phyloP scores from a whole-genome alignment of 2,888 invertebrate genomes.

The Cantharis nigra region DNA sequence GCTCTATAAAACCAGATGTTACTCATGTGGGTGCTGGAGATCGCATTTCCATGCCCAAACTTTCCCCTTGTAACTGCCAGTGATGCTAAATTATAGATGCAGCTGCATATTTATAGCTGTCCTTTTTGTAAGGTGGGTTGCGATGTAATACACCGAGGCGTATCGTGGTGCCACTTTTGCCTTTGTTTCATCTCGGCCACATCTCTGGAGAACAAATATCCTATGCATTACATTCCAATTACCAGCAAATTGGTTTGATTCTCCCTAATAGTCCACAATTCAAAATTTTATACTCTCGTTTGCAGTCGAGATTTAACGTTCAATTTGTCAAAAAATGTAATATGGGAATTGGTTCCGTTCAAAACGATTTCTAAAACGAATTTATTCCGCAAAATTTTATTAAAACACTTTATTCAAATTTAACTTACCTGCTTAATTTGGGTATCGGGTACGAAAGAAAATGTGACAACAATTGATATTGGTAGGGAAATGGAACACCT shows the following conservation, averaged over 20 bases:
- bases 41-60: slow-evolving; percentile 48
- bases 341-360: not conserved
- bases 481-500: slow-evolving; percentile 19
- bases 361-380: not conserved
- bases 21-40: slow-evolving; percentile 47
- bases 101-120: slow-evolving; percentile 48
- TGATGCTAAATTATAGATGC: slow-evolving; percentile 51
- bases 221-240: slow-evolving; percentile 29
- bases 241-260: slow-evolving; percentile 27
- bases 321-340: slow-evolving; percentile 20
- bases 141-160: slow-evolving; percentile 42
- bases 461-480: slow-evolving; percentile 14
- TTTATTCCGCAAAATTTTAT: not conserved
- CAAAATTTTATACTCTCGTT: slow-evolving; percentile 6
- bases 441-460: not conserved
- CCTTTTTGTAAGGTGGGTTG: slow-evolving; percentile 46
- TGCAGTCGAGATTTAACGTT: slow-evolving; percentile 1
- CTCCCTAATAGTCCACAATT: slow-evolving; percentile 4
- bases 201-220: slow-evolving; percentile 26
- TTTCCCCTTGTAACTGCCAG: slow-evolving; percentile 43
- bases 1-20: slow-evolving; percentile 53
- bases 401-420: not conserved
- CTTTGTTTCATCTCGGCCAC: slow-evolving; percentile 17
- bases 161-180: slow-evolving; percentile 27
- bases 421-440: not conserved